These are phyloP conservation scores for Pterocles orientalis DNA, from an alignment of 2,113 vertebrate species.

Conservation along the genomic window DNA sequence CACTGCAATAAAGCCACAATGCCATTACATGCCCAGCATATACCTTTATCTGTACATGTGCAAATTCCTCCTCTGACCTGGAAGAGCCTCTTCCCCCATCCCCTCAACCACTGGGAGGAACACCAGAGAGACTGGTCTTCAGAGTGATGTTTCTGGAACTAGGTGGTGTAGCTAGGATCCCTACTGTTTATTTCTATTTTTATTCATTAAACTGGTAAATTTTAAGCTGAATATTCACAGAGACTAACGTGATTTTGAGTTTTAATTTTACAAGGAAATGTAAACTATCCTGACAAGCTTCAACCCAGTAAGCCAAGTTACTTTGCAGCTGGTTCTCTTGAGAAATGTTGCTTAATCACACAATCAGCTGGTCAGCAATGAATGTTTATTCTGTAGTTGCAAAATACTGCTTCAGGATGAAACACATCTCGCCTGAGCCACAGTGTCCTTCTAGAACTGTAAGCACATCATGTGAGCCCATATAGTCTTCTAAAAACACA, in stretches of 20 bases:
- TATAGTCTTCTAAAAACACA: not conserved
- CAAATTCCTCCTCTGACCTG: not conserved
- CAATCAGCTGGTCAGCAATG: not conserved
- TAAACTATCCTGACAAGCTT: not conserved
- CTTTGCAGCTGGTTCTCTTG: slow-evolving; percentile 9
- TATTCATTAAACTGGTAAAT: not conserved
- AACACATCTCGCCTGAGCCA: not conserved
- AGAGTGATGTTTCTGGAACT: not conserved
- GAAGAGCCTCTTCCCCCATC: not conserved
- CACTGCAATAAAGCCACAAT: not conserved
- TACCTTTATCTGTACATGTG: not conserved
- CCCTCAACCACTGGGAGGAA: not conserved
- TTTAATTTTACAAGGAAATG: not conserved
- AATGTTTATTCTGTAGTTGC: not conserved
- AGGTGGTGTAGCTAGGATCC: not conserved
- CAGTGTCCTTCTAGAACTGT: not conserved
- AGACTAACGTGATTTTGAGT: not conserved
- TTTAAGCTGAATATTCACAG: not conserved
- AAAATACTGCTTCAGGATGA: not conserved
- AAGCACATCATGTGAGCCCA: not conserved
- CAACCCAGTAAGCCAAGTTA: not conserved
- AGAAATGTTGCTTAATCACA: not conserved
- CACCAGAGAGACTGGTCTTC: not conserved
- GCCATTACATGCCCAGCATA: not conserved
- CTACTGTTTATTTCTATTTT: not conserved